phyloP scores from a whole-genome alignment of 2,888 invertebrate species.

The Pogonocherus hispidulus region DNA sequence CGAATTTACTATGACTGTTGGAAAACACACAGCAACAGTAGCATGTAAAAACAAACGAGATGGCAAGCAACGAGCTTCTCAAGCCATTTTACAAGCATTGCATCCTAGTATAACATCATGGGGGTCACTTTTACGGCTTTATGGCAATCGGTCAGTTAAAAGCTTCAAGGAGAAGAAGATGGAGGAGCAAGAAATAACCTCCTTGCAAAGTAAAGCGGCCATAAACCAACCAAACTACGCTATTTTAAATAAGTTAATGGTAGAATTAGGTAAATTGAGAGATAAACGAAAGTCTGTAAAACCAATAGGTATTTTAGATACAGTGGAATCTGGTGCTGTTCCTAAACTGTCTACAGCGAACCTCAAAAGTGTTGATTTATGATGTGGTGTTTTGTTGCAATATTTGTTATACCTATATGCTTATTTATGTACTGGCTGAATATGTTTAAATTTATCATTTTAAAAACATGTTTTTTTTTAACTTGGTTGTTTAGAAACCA shows the following conservation, averaged over 20 bases:
- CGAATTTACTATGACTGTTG: constrained; percentile 95
- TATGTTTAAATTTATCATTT: no score
- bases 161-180: constrained; percentile 93
- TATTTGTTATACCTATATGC: background rate
- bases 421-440: background rate
- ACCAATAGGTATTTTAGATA: constrained; percentile 74
- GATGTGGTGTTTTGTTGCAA: constrained; percentile 1
- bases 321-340: constrained; percentile 59
- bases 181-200: constrained; percentile 92
- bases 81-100: constrained; percentile 90
- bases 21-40: constrained; percentile 91
- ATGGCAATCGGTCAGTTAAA: constrained; percentile 92
- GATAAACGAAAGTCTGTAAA: constrained; percentile 72
- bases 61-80: constrained; percentile 96
- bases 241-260: constrained; percentile 85
- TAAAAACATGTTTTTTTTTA: no score
- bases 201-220: constrained; percentile 89
- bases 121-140: constrained; percentile 93
- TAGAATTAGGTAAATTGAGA: constrained; percentile 85
- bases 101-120: constrained; percentile 96
- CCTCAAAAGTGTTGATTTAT: constrained; percentile 29
- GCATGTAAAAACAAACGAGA: constrained; percentile 96
- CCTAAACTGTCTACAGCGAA: constrained; percentile 21
- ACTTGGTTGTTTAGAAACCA: no score
- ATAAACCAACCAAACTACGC: constrained; percentile 93